A percentile compares a stretch with the other conserved stretches of the same genome.
Evolutionary conservation across 2,113 vertebrate genomes (phyloP).

Genomic region (Etia nguti): DNA sequence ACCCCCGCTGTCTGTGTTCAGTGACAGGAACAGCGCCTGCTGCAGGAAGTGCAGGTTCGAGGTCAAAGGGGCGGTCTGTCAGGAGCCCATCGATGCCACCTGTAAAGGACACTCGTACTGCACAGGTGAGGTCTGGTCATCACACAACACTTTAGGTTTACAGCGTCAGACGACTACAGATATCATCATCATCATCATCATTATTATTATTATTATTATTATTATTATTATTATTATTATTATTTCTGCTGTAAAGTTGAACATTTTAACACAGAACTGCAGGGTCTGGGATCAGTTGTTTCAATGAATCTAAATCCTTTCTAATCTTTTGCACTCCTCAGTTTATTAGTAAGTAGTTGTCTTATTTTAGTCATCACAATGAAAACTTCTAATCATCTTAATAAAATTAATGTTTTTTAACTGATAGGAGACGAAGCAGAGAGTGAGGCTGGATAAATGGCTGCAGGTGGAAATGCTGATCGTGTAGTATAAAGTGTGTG

Average conservation of each 20-base stretch:
- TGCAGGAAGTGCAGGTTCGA: constrained; percentile 82
- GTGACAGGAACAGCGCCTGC: constrained; percentile 73
- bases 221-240: background rate
- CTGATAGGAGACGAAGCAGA: background rate
- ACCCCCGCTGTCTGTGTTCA: background rate
- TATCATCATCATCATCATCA: background rate
- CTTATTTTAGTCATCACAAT: background rate
- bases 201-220: background rate
- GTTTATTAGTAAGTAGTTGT: background rate
- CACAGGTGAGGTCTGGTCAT: constrained; percentile 76
- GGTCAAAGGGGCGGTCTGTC: constrained; percentile 82
- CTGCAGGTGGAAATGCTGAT: background rate
- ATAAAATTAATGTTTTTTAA: background rate
- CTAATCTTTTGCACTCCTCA: background rate
- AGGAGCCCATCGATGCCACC: constrained; percentile 92
- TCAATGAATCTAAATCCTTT: background rate
- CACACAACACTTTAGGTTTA: background rate
- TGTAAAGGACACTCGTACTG: constrained; percentile 92
- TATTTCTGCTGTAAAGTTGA: background rate
- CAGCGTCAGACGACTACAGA: background rate
- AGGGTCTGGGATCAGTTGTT: background rate
- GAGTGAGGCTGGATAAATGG: background rate
- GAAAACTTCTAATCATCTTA: background rate
- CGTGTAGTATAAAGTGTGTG: background rate
- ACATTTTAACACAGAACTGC: background rate